Conservation (phyloP, 2,797 vertebrate species). For the Enteromius paludinosus region DNA sequence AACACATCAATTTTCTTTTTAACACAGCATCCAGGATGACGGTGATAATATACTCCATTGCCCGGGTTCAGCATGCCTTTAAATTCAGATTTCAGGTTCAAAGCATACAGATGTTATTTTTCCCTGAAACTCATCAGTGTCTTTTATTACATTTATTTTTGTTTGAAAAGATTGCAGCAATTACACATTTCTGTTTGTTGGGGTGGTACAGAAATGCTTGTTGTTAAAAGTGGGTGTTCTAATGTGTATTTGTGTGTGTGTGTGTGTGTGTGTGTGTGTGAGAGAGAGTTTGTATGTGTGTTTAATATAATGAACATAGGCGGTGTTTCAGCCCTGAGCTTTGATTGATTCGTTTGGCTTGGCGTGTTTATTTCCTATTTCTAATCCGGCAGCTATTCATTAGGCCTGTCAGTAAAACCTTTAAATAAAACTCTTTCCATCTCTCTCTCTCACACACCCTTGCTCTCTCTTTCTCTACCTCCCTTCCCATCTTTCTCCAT, state of each 20-base stretch:
- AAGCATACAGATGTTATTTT: background rate
- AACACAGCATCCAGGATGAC: conserved; percentile 12
- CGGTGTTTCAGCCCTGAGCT: conserved; percentile 23
- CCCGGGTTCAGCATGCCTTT: background rate
- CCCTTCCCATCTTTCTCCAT: background rate
- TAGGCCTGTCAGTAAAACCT: conserved; percentile 47
- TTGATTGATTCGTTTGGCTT: conserved; percentile 52
- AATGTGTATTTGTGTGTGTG: background rate
- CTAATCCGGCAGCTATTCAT: conserved; percentile 50
- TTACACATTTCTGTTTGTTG: conserved; percentile 9
- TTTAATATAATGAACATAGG: conserved; percentile 46
- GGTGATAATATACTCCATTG: background rate
- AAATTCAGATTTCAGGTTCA: background rate
- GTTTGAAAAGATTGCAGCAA: conserved; percentile 10
- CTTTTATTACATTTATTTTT: background rate
- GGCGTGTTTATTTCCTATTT: conserved; percentile 49
- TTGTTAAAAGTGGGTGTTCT: background rate
- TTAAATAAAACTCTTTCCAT: conserved; percentile 41
- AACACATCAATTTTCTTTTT: conserved; percentile 5
- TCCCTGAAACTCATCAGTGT: background rate
- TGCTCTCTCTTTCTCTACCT: background rate
- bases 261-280: conserved; percentile 12
- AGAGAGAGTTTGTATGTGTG: background rate
- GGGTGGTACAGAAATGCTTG: background rate
- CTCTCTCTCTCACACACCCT: background rate